Base-by-base conservation (phyloP, 37 sponge, comb jelly and placozoan genomes). In the Corticium candelabrum region DNA sequence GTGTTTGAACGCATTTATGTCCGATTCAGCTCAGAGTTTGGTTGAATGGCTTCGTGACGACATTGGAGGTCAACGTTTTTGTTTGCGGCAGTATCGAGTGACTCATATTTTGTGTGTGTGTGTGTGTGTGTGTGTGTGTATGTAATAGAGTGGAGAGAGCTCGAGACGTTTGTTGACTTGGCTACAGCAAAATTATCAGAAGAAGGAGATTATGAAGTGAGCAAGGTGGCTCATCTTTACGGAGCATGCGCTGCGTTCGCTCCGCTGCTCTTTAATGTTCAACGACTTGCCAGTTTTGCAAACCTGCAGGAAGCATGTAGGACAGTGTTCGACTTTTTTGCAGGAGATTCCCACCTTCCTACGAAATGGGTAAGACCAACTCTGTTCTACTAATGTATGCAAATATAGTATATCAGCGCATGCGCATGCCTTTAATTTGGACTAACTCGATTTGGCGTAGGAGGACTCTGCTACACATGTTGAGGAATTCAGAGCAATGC, bases 401-500 rank as follows among this genome's bases (percentile, higher is more conserved):
- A n/a, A n/a, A n/a, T n/a, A n/a, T n/a, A n/a, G n/a, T n/a, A n/a
- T n/a, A n/a, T n/a, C n/a, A n/a, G n/a, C n/a, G n/a, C n/a, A n/a
- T n/a, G n/a, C n/a, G n/a, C n/a, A n/a, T n/a, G n/a, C n/a, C n/a
- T n/a, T n/a, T n/a, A n/a, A n/a, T n/a, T n/a, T n/a, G n/a, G n/a
- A n/a, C n/a, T n/a, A n/a, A n/a, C n/a, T n/a, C n/a, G n/a, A n/a
- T n/a, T n/a, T n/a, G n/a, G n/a, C n/a, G n/a, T n/a, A n/a, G n/a
- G n/a, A 40, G 38, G 38, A 34, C 30, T 80, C 68, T 32, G 29
- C 2, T 7, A 37, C 68, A 30, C 21, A 77, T 4, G 37, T 81
- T 1, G 75, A 72, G 21, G 62, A 71, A 74, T 81, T 40, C 35
- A 40, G 79, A 75, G 69, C 37, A 40, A 56, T 82, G 30, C 40